phyloP scores from a whole-genome alignment of 1,140 invertebrate species.

The Meloidogyne exigua region DNA sequence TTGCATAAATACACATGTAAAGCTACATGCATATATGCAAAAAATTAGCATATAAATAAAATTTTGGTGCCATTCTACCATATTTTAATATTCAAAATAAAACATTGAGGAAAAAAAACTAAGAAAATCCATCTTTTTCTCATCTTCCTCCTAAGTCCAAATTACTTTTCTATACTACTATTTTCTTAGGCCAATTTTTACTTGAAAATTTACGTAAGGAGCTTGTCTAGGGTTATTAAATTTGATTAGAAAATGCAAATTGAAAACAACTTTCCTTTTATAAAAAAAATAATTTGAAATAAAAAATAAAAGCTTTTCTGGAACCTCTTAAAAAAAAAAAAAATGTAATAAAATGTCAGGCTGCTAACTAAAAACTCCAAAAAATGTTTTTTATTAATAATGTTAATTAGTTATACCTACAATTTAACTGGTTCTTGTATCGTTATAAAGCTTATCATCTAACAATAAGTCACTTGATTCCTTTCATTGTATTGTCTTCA shows the following conservation, averaged over 20 bases:
- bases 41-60: background rate
- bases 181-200: background rate
- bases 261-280: background rate
- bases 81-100: background rate
- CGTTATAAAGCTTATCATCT: conserved; percentile 6
- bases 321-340: too few species aligned
- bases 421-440: background rate
- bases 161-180: background rate
- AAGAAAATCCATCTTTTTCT: background rate
- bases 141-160: background rate
- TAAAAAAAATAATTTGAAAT: background rate
- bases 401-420: too few species aligned
- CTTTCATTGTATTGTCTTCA: conserved; percentile 11
- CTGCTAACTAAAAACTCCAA: too few species aligned
- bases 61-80: background rate
- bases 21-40: too few species aligned
- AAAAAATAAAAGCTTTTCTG: background rate
- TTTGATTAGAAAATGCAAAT: background rate
- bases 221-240: background rate
- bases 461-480: background rate
- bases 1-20: too few species aligned
- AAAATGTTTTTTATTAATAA: too few species aligned
- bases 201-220: background rate
- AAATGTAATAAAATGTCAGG: too few species aligned
- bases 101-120: conserved; percentile 12